Evolutionary conservation across 2,797 vertebrate genomes (phyloP), one percentile per base, ranked within the genome.

Genomic region (Selene dorsalis): DNA sequence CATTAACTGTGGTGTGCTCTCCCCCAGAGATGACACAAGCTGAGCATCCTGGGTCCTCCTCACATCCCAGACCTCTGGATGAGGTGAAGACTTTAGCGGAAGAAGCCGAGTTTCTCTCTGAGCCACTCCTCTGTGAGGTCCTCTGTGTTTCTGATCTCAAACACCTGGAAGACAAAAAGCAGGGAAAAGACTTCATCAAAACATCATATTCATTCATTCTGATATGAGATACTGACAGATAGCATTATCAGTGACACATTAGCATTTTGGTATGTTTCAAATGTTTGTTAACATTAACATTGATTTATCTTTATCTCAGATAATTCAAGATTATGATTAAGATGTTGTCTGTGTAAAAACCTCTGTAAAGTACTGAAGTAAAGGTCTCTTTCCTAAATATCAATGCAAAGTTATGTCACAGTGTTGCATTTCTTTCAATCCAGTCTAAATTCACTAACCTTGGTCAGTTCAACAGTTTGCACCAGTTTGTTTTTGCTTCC

Each of bases 111-210:
- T 85, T 94, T 96, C 86, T 93, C 92, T 70, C 88, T 84, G 9
- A 96, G 95, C 95, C 95, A 96, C 43, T 96, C 95, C 91, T 96
- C 95, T 3, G 95, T 94, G 16, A 96, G 89, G 84, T 96, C 95
- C 85, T 96, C 95, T 1, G 94, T 95, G 93, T 93, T 95, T 62
- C 95, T 91, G 85, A 96, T 93, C 90, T 96, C 95, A 92, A 96
- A 96, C 75, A 95, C 95, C 95, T 96, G 87, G 1, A 6, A 13
- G 22, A 17, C 28, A 32, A 26, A 16, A 45, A 60, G 24, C 0
- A 20, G 3, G 32, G 20, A 26, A 17, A 30, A 30, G 14, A 30
- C 9, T 18, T 20, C 10, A 11, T 39, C 16, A 5, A 45, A 18
- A 6, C 18, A 47, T 17, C 43, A 18, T 20, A 17, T 22, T 20